A percentile compares a stretch with the other conserved stretches of the same genome.
Conservation (phyloP, 37 sponge, comb jelly and placozoan species). For the Chondrosia reniformis region DNA sequence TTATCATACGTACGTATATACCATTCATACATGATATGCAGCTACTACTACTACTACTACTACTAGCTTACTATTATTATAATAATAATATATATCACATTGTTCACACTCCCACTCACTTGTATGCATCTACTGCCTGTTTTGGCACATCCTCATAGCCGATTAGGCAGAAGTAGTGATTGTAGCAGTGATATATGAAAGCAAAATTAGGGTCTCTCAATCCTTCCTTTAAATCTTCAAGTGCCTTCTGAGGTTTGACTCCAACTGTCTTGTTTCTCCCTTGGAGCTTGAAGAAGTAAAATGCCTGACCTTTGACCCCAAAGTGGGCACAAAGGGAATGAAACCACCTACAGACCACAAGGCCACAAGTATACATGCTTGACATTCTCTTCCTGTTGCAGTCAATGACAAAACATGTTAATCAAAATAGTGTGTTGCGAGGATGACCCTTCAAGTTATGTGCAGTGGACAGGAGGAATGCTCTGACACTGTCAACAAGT, state of each 20-base stretch:
- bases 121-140: constrained; percentile 61
- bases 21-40: too few species aligned
- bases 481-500: too few species aligned
- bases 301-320: constrained; percentile 48
- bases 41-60: too few species aligned
- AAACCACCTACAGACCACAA: constrained; percentile 64
- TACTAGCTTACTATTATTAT: too few species aligned
- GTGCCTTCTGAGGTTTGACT: constrained; percentile 43
- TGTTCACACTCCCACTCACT: too few species aligned
- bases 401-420: neutral
- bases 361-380: too few species aligned
- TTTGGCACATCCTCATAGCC: constrained; percentile 77
- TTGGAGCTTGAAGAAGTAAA: constrained; percentile 82
- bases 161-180: constrained; percentile 91
- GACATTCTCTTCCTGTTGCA: neutral
- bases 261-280: constrained; percentile 66
- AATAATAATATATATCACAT: too few species aligned
- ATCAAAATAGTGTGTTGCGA: neutral
- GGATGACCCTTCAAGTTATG: neutral
- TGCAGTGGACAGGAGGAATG: neutral
- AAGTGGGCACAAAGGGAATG: constrained; percentile 45
- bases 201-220: constrained; percentile 37
- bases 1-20: too few species aligned
- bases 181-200: constrained; percentile 82
- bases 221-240: constrained; percentile 67